These are phyloP conservation scores for Eristalis arbustorum DNA, from an alignment of 2,888 invertebrate species.

Conservation along the genomic window DNA sequence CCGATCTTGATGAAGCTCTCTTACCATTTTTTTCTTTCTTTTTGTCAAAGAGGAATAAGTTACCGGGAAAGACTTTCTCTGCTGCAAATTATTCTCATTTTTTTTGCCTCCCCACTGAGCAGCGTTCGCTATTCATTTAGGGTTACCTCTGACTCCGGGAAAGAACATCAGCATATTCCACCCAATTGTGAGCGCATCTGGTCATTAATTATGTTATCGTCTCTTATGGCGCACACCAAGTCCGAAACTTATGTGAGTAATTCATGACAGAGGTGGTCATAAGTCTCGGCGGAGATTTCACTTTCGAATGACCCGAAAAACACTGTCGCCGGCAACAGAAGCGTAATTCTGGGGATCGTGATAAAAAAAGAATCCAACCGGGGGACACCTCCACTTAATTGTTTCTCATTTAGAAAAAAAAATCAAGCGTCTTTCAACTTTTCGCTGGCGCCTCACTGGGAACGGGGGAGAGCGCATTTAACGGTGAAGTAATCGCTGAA, in stretches of 20 bases:
- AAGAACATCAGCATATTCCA: background rate
- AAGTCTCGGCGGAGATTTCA: background rate
- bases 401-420: background rate
- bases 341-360: background rate
- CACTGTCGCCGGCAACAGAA: background rate
- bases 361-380: background rate
- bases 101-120: background rate
- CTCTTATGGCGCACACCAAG: background rate
- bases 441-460: background rate
- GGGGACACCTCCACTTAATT: background rate
- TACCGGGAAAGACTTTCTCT: background rate
- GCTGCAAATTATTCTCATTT: background rate
- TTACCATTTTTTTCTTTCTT: background rate
- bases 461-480: background rate
- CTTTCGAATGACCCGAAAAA: background rate
- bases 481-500: constrained; percentile 6
- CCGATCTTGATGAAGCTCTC: background rate
- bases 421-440: background rate
- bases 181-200: background rate
- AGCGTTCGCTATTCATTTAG: background rate
- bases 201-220: background rate
- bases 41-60: background rate
- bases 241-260: background rate
- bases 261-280: background rate
- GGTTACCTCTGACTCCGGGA: background rate